Base-by-base conservation (phyloP, 2,113 vertebrate genomes). In the Smithornis capensis region DNA sequence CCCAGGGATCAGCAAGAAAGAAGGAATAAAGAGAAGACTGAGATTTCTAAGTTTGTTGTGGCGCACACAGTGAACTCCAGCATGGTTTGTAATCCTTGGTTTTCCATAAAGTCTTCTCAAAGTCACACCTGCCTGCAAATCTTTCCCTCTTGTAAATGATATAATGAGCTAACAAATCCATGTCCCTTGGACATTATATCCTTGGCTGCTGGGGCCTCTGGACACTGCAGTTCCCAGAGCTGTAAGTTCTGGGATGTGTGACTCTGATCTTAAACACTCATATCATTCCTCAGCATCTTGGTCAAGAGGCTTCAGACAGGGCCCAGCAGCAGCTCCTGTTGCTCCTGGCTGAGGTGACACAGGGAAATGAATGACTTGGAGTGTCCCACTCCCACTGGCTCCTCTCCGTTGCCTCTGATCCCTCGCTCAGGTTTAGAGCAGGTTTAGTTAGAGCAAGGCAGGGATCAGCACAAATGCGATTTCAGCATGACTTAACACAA, bases 41-140 rank as follows among this genome's bases (percentile, higher is more conserved):
- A 45, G 17, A 12, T 37, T 53, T 59, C 27, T 10, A 21, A 6
- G 18, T 49, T 42, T 25, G 33, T 25, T 59, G 42, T 37, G 44
- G 23, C 45, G 16, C 27, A 37, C 16, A 7, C n/a, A 19, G 68
- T 31, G 24, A 71, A 49, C 49, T 29, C 42, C 42, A 44, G 28
- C 10, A 6, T 8, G 1, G 0, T 53, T 9, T 2, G 3, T 33
- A 60, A 45, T 47, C n/a, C 35, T 55, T n/a, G 17, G 10, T 81
- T 81, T 87, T 84, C 68, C 42, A 8, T 29, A 10, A 77, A 64
- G 14, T 22, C 35, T 77, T 67, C 38, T 45, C 53, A 22, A 85
- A 85, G 28, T 67, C 79, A 63, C 22, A 50, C 17, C n/a, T 63
- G 3, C 38, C 80, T 59, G 47, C 25, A 31, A 64, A 60, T 23